A percentile compares a stretch with the other conserved stretches of the same genome.
phyloP scores from a whole-genome alignment of 2,113 vertebrate species.

The Capreolus pygargus region DNA sequence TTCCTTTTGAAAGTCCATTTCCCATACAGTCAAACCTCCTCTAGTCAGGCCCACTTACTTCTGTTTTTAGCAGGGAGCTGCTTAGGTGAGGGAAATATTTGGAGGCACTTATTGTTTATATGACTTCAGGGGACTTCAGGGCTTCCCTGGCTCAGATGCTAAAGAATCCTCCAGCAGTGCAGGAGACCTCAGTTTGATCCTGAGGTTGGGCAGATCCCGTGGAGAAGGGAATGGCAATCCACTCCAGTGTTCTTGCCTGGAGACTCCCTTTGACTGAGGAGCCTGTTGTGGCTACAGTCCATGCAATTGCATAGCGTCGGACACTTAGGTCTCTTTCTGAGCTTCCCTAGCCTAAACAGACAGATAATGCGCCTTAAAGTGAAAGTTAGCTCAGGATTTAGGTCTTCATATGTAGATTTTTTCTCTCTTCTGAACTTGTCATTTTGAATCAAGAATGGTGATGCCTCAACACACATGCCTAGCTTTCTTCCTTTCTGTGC shows the following conservation, averaged over 20 bases:
- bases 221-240: neutral
- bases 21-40: conserved; percentile 23
- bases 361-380: neutral
- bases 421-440: neutral
- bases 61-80: conserved; percentile 34
- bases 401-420: neutral
- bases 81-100: neutral
- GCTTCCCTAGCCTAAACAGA: neutral
- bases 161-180: neutral
- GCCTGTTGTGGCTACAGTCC: neutral
- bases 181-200: neutral
- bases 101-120: neutral
- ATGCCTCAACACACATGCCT: neutral
- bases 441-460: neutral
- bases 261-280: neutral
- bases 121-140: neutral
- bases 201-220: neutral
- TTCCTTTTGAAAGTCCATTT: conserved; percentile 54
- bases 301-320: too few species aligned
- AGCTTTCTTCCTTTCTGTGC: neutral
- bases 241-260: neutral
- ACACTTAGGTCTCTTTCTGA: neutral
- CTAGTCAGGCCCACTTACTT: neutral
- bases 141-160: neutral
- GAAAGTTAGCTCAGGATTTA: neutral